A percentile compares a stretch with the other conserved stretches of the same genome.
These are phyloP conservation scores for Scolopax bukidnonensis DNA, from an alignment of 2,797 vertebrate genomes.

Conservation along the genomic window DNA sequence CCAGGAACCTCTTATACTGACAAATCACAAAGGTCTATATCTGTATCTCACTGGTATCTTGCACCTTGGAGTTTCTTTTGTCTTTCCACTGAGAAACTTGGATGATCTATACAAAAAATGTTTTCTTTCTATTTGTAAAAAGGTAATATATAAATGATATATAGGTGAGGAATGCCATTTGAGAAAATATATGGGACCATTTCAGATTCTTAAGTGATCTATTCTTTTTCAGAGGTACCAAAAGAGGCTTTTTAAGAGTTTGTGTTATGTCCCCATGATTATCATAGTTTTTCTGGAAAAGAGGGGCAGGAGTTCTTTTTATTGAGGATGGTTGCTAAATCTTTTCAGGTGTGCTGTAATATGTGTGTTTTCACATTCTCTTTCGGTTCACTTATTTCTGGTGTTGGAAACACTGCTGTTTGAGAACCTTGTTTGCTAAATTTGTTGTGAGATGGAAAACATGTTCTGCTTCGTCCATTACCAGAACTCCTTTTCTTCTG, in stretches of 20 bases:
- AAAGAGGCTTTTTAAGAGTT: neutral
- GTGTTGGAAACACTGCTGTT: neutral
- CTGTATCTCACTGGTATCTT: neutral
- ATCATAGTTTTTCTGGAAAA: neutral
- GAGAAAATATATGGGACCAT: neutral
- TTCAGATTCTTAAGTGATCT: neutral
- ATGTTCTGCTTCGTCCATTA: slow-evolving; percentile 12
- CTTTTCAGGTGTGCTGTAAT: neutral
- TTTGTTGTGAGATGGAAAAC: neutral
- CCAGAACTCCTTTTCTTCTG: neutral
- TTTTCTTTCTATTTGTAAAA: neutral
- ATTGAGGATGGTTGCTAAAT: neutral
- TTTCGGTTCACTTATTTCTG: neutral
- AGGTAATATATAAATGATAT: neutral
- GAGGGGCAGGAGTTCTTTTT: neutral
- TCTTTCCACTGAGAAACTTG: neutral
- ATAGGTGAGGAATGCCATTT: neutral
- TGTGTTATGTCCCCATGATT: neutral
- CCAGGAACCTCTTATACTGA: neutral
- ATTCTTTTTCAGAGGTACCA: neutral
- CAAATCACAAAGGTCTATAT: neutral
- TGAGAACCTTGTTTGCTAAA: neutral
- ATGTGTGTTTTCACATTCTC: neutral
- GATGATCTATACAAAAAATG: neutral
- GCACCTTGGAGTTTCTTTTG: neutral